A percentile compares a stretch with the other conserved stretches of the same genome.
These are phyloP conservation scores for Pammene aurita DNA, from an alignment of 2,888 invertebrate genomes.

Conservation along the genomic window DNA sequence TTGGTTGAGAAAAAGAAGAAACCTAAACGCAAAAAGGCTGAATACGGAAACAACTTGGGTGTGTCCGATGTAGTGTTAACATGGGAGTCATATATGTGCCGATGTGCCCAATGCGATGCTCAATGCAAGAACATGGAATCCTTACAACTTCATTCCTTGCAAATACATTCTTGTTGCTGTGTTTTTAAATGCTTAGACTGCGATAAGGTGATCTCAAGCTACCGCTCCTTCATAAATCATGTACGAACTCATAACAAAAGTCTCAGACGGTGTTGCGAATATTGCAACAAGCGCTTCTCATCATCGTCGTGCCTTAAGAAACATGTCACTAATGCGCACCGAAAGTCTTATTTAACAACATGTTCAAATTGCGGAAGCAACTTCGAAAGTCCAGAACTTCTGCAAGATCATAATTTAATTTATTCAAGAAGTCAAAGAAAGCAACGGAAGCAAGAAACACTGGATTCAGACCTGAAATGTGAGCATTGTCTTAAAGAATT, in stretches of 20 bases:
- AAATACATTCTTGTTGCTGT: conserved; percentile 71
- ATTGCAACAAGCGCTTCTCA: conserved; percentile 64
- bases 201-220: conserved; percentile 61
- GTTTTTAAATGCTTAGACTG: conserved; percentile 73
- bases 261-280: conserved; percentile 70
- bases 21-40: conserved; percentile 52
- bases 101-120: conserved; percentile 72
- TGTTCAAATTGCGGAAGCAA: conserved; percentile 67
- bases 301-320: conserved; percentile 59
- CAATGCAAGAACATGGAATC: conserved; percentile 69
- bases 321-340: conserved; percentile 59
- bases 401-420: conserved; percentile 66
- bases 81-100: conserved; percentile 72
- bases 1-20: conserved; percentile 60
- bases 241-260: conserved; percentile 65
- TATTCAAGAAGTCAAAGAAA: conserved; percentile 60
- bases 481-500: conserved; percentile 70
- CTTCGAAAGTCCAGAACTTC: conserved; percentile 62
- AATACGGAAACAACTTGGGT: conserved; percentile 40
- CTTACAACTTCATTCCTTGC: conserved; percentile 67
- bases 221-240: conserved; percentile 66
- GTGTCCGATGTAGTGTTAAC: conserved; percentile 50
- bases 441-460: conserved; percentile 53
- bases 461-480: conserved; percentile 64
- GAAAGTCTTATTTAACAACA: conserved; percentile 50